Percentiles rank a stretch among this genome's conserved stretches.
These are phyloP conservation scores for Habrosyne pyritoides DNA, from an alignment of 2,888 invertebrate genomes.

Conservation along the genomic window DNA sequence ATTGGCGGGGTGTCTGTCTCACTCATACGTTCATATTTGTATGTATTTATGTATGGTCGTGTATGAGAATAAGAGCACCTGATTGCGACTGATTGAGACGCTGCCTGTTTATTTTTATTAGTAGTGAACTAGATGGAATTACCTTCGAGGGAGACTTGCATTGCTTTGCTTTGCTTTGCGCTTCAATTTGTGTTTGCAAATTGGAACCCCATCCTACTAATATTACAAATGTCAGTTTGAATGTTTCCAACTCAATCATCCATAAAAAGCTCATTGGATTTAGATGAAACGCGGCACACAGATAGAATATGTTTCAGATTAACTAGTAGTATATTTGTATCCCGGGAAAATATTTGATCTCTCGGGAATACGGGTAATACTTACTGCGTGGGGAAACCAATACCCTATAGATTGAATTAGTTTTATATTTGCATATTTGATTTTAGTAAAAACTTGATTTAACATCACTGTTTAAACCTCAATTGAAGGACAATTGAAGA, in stretches of 20 bases:
- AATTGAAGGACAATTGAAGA: too few species aligned
- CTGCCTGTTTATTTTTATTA: constrained; percentile 65
- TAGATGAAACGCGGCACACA: too few species aligned
- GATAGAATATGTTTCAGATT: too few species aligned
- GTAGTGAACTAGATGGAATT: constrained; percentile 37
- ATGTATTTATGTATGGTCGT: constrained; percentile 22
- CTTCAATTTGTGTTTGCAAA: background rate
- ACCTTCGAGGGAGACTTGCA: constrained; percentile 38
- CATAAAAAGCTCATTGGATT: too few species aligned
- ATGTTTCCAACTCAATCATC: too few species aligned
- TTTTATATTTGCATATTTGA: background rate
- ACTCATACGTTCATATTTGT: constrained; percentile 28
- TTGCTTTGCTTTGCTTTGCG: background rate
- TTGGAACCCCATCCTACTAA: too few species aligned
- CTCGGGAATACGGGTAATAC: too few species aligned
- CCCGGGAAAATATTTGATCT: too few species aligned
- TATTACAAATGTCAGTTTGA: too few species aligned
- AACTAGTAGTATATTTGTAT: too few species aligned
- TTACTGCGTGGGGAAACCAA: too few species aligned
- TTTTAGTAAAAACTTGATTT: background rate
- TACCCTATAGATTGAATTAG: background rate
- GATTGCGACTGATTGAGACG: constrained; percentile 74
- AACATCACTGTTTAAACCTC: too few species aligned
- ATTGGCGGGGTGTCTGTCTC: constrained; percentile 35
- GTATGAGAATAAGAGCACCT: constrained; percentile 73